Evolutionary conservation across 2,113 vertebrate genomes (phyloP), one percentile per base, ranked within the genome.

Genomic region (Ellobius talpinus): DNA sequence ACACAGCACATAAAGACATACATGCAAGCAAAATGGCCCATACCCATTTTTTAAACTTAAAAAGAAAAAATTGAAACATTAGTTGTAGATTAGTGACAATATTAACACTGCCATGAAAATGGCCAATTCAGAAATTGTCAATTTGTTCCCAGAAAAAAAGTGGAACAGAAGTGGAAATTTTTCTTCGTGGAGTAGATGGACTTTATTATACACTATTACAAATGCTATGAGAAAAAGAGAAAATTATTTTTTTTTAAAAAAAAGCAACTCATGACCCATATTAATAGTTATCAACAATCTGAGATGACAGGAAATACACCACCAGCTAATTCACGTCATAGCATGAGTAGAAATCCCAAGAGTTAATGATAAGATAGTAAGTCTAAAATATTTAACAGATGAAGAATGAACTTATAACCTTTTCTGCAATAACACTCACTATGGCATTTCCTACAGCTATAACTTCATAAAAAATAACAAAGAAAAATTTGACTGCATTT

Each of bases 401-500:
- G 98, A 99, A 97, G 94, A 97, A 92, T 98, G 98, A 98, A 98
- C 98, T 98, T 95, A 3, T 29, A 98, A 99, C 98, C 98, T 97
- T 91, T 95, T 95, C 96, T 82, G 72, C 52, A 91, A 95, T 96
- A 94, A 97, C 96, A 98, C 76, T 93, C 98, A 96, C 95, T 93
- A 87, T 5, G 94, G 97, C 81, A 97, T 97, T 98, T 94, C 96
- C 98, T 91, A 58, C 36, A 85, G 84, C 81, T 90, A 1, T 7
- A 96, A 90, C 42, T 92, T 96, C 89, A 94, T 58, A 95, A 97
- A 89, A 85, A 97, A 87, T 73, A 98, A 97, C 85, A 89, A 98
- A 73, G 85, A 42, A 0, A 63, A 87, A 39, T 79, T 42, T 66
- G 42, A 95, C 89, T 87, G 50, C 11, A 68, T 77, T 82, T 66